Percentiles rank a stretch among this genome's conserved stretches.
Evolutionary conservation across 2,888 invertebrate species (phyloP).

Genomic region (Drosophila longiperda): DNA sequence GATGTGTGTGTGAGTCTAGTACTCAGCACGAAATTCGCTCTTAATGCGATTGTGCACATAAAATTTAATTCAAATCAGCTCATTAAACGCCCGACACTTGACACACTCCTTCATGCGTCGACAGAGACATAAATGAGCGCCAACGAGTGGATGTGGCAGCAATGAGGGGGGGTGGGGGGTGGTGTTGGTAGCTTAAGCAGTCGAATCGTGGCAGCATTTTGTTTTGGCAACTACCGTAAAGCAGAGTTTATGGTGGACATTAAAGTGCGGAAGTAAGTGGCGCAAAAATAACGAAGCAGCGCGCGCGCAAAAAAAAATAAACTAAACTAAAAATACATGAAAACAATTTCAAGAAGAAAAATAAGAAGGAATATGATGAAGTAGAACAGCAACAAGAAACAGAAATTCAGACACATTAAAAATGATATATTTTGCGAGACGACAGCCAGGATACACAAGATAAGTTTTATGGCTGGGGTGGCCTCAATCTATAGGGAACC

Average conservation of each 20-base stretch:
- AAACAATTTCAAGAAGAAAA: conserved; percentile 5
- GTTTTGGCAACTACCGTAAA: conserved; percentile 64
- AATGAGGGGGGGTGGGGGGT: neutral
- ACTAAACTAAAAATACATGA: conserved; percentile 57
- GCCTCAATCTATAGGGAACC: conserved; percentile 37
- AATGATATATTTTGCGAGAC: conserved; percentile 71
- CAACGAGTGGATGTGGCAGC: conserved; percentile 21
- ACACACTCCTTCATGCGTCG: conserved; percentile 59
- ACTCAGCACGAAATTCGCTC: conserved; percentile 45
- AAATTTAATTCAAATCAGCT: conserved; percentile 78
- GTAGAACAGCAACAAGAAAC: conserved; percentile 27
- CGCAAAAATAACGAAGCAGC: conserved; percentile 42
- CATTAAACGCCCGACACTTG: conserved; percentile 76
- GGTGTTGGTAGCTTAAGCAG: conserved; percentile 12
- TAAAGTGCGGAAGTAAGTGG: conserved; percentile 75
- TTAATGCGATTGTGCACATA: conserved; percentile 74
- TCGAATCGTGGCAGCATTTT: conserved; percentile 37
- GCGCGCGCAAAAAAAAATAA: conserved; percentile 1
- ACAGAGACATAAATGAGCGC: conserved; percentile 43
- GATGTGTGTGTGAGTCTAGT: conserved; percentile 9
- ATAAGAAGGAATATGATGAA: neutral
- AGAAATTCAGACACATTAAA: conserved; percentile 76
- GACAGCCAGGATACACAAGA: conserved; percentile 67
- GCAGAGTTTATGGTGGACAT: conserved; percentile 73
- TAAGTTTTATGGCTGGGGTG: conserved; percentile 61